phyloP scores from a whole-genome alignment of 1,140 invertebrate genomes.

The Drosophila simulans region DNA sequence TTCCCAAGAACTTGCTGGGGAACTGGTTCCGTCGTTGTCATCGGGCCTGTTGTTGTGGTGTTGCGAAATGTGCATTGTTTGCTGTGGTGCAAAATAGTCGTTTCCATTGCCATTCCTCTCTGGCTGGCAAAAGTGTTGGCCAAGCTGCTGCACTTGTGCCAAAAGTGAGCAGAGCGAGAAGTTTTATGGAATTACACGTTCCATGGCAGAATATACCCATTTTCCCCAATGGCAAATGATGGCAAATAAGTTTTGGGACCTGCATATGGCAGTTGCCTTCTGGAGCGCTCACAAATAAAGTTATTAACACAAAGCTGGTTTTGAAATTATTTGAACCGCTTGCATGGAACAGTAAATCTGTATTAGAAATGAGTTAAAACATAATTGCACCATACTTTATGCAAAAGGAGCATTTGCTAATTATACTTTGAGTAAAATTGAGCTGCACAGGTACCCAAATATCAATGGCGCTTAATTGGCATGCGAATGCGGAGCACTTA shows the following conservation, averaged over 20 bases:
- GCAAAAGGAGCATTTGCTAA: no score
- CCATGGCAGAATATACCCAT: not conserved
- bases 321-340: not conserved
- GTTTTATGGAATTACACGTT: conserved; percentile 45
- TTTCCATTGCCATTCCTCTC: conserved; percentile 17
- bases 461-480: conserved; percentile 19
- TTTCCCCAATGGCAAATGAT: conserved; percentile 11
- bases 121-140: conserved; percentile 49
- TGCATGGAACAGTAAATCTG: not conserved
- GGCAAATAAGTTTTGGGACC: conserved; percentile 7
- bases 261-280: conserved; percentile 7
- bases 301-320: no score
- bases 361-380: not conserved
- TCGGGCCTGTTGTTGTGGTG: conserved; percentile 35
- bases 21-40: conserved; percentile 30
- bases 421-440: not conserved
- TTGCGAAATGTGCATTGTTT: conserved; percentile 62
- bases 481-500: conserved; percentile 18
- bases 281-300: not conserved
- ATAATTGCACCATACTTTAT: no score
- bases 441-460: not conserved
- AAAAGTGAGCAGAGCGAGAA: conserved; percentile 41
- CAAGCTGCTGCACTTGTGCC: conserved; percentile 52
- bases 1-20: conserved; percentile 53
- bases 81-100: conserved; percentile 61